Evolutionary conservation across 2,888 invertebrate species (phyloP).

Genomic region (Drosophila borborema): DNA sequence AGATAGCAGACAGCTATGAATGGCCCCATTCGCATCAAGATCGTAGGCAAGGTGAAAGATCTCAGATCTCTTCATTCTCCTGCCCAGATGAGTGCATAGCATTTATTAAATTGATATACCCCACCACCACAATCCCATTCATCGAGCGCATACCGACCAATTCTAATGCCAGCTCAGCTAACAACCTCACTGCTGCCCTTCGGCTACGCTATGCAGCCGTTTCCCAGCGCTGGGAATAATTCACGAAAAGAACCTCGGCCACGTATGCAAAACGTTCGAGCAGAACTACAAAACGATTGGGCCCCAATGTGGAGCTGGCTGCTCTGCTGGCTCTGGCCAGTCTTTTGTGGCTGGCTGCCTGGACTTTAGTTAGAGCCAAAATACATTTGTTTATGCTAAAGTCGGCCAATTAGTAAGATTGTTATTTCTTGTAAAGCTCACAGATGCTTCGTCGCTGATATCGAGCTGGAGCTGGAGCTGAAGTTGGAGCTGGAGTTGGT

Average conservation of each 20-base stretch:
- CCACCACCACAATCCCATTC: too few species aligned
- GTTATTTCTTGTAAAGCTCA: constrained; percentile 84
- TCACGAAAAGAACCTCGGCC: constrained; percentile 12
- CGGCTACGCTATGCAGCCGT: constrained; percentile 6
- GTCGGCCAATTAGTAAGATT: constrained; percentile 86
- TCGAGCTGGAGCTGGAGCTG: constrained; percentile 12
- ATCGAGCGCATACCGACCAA: background rate
- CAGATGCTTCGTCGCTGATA: constrained; percentile 79
- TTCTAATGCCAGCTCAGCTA: constrained; percentile 22
- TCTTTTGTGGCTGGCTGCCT: constrained; percentile 34
- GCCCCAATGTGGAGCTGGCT: constrained; percentile 47
- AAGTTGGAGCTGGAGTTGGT: constrained; percentile 3
- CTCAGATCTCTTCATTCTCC: constrained; percentile 1
- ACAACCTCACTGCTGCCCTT: background rate
- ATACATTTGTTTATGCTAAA: constrained; percentile 86
- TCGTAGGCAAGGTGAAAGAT: constrained; percentile 8
- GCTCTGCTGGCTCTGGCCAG: background rate
- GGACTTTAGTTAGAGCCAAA: constrained; percentile 79
- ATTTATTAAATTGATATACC: background rate
- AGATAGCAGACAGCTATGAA: constrained; percentile 33
- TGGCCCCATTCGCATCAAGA: constrained; percentile 16
- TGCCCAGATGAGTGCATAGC: background rate
- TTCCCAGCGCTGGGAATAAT: constrained; percentile 12
- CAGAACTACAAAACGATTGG: constrained; percentile 79
- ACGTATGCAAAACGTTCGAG: constrained; percentile 79